Base-by-base conservation (phyloP, 1,140 invertebrate species). In the Ectropis grisescens region DNA sequence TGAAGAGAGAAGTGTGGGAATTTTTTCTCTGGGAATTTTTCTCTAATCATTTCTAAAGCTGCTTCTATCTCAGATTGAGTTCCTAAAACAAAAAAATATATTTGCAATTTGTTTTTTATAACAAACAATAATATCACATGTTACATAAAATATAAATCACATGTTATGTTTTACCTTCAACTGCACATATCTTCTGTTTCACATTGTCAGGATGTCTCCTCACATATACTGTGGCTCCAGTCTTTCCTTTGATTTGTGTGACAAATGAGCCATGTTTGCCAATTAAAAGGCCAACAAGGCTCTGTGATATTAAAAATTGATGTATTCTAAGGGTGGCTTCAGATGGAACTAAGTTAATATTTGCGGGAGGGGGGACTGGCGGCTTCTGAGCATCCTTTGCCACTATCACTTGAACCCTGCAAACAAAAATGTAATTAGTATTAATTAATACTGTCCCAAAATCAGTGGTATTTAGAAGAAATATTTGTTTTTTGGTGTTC, bases 271-370 rank as follows among this genome's bases (percentile, higher is more conserved):
- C 94, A 49, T 90, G 87, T 52, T 87, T 88, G 14, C 96, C 96
- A 64, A 98, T 97, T 34, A 98, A 82, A 19, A 90, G 86, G 9
- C 96, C 96, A 41, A 96, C 94, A 27, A 95, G 65, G 25, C 84
- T 72, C 51, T 89, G 87, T 6, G 93, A 91, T 51, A 97, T 89
- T 45, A 89, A 84, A 81, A 97, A 97, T 59, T 96, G 82, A 47
- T 82, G 79, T 72, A 81, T 76, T 61, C 78, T 72, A 39, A 78
- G 55, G 6, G 59, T 76, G 14, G 61, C 54, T 34, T 69, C 76
- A 28, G 75, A 58, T 16, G 67, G 56, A 28, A 75, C 58, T 39
- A 75, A 60, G 37, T 72, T 78, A 31, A 78, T 51, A 54, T 60
- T 72, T 4, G 78, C 71, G 15, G 85, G 82, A 16, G 86, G 86